Base-by-base conservation (phyloP, 2,797 vertebrate species). In the Pelobates cultripes region DNA sequence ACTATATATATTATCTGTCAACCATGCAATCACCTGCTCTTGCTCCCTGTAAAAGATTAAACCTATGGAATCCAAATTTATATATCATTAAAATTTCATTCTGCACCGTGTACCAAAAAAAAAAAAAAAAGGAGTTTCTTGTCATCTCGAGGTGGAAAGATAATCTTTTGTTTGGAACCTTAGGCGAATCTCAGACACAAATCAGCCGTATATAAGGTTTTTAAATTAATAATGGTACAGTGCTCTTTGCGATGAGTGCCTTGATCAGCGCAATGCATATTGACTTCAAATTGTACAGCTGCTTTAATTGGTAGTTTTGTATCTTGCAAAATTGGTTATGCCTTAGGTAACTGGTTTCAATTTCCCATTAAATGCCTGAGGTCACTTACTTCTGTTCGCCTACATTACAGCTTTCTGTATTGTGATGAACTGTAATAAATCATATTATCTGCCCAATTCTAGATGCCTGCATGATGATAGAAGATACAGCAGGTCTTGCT, bases 141-240 rank as follows among this genome's bases (percentile, higher is more conserved):
- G 47, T 51, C 47, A 51, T 51, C 47, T 51, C 47, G 10, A 6
- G 10, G 61, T 40, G 61, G n/a, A 7, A 7, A 2, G 61, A 28
- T 2, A 47, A 51, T 79, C 10, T 66, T 82, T 83, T 66, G 44
- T 72, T 82, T 77, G 69, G 57, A 85, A 88, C 86, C 76, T 68
- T 55, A 87, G 84, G 70, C 79, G 74, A 79, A 83, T 87, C 74
- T 84, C 82, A 81, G 63, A 70, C 68, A 51, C 43, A 68, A 47
- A 75, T 88, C 85, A 75, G 80, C 66, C 77, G 70, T 61, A 70
- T 78, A 66, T 82, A 83, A 86, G 41, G 77, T 84, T 64, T 57
- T 53, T 76, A 82, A 80, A 83, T 74, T 81, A 88, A 86, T 75
- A 69, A 84, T 69, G 57, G n/a, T 8, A 81, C 64, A 8, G 55